A percentile compares a stretch with the other conserved stretches of the same genome.
These are phyloP conservation scores for Silurus glanis DNA, from an alignment of 2,113 vertebrate genomes.

Conservation along the genomic window DNA sequence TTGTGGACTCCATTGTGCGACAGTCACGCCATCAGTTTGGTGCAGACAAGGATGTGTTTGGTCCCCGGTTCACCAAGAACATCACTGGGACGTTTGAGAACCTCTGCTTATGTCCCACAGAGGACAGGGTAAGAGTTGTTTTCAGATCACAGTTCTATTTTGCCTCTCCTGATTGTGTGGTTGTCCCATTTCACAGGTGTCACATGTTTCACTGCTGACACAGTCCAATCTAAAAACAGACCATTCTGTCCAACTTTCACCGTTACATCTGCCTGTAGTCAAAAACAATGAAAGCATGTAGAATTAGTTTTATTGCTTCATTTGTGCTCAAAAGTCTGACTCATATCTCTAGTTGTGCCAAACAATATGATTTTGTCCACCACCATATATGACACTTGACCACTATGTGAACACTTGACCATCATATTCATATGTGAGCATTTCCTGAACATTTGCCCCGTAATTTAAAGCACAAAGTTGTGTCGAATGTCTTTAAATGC, in stretches of 20 bases:
- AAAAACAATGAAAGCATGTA: not conserved
- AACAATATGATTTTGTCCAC: not conserved
- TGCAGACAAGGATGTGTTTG: conserved; percentile 96
- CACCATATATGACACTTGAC: too few relatives aligned
- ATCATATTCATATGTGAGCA: too few relatives aligned
- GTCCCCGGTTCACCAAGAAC: conserved; percentile 97
- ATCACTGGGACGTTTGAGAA: conserved; percentile 97
- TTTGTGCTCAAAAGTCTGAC: not conserved
- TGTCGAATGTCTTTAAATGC: too few relatives aligned
- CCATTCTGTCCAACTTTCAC: not conserved
- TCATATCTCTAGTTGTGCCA: not conserved
- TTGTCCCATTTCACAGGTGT: not conserved
- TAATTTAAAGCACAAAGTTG: too few relatives aligned
- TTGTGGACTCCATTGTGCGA: conserved; percentile 97
- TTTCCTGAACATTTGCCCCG: too few relatives aligned
- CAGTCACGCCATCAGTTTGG: conserved; percentile 99
- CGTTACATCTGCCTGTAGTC: not conserved
- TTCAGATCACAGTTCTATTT: not conserved
- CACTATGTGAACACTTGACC: too few relatives aligned
- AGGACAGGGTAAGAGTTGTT: conserved; percentile 85
- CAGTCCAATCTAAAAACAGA: not conserved
- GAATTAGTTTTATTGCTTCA: not conserved
- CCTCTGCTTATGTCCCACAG: conserved; percentile 93
- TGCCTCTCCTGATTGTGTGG: not conserved
- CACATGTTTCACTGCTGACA: too few relatives aligned